A percentile compares a stretch with the other conserved stretches of the same genome.
Evolutionary conservation across 2,888 invertebrate species (phyloP).

Genomic region (Drosophila antonietae): DNA sequence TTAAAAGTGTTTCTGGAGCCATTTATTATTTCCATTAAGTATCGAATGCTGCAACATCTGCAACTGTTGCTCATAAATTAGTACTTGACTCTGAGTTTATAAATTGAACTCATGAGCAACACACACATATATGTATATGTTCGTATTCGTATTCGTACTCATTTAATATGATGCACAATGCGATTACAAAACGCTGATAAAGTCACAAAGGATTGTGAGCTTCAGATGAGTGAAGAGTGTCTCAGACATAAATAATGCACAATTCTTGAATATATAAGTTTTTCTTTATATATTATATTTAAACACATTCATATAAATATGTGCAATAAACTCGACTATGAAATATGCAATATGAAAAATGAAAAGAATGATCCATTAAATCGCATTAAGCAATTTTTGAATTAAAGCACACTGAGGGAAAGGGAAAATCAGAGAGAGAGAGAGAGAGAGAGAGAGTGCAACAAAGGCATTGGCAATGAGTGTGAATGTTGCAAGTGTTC

Average conservation of each 20-base stretch:
- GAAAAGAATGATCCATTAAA: slow-evolving; percentile 24
- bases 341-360: too few species aligned
- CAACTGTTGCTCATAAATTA: slow-evolving; percentile 20
- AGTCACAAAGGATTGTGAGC: slow-evolving; percentile 45
- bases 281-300: not conserved
- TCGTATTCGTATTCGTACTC: not conserved
- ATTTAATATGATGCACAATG: slow-evolving; percentile 31
- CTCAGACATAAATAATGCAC: not conserved
- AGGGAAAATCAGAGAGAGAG: slow-evolving; percentile 19
- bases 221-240: slow-evolving; percentile 20
- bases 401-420: not conserved
- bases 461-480: slow-evolving; percentile 54
- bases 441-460: slow-evolving; percentile 21
- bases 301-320: slow-evolving; percentile 14
- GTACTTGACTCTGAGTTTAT: slow-evolving; percentile 30
- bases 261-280: not conserved
- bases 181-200: slow-evolving; percentile 53
- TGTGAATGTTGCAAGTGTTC: slow-evolving; percentile 63
- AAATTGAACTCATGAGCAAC: slow-evolving; percentile 21
- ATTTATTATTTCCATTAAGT: not conserved
- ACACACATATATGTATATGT: not conserved
- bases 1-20: not conserved
- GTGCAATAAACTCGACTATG: slow-evolving; percentile 34
- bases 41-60: slow-evolving; percentile 21
- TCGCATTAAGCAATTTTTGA: slow-evolving; percentile 50